These are phyloP conservation scores for Brachionus sp. DNA, from an alignment of 1,140 invertebrate species.

Conservation along the genomic window DNA sequence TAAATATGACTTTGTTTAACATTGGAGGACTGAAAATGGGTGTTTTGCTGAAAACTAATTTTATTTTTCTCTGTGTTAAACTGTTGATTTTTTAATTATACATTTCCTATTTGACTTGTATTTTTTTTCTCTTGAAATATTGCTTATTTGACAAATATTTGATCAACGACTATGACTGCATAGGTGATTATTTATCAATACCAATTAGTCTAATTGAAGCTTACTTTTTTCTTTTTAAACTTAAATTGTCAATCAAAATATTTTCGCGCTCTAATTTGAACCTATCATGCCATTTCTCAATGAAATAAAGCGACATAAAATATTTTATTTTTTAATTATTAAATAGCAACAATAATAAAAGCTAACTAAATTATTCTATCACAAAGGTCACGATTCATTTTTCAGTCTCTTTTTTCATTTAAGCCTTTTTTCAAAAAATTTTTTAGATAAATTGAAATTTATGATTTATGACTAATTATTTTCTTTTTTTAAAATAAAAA, in stretches of 20 bases:
- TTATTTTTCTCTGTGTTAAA: background rate
- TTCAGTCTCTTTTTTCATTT: no score
- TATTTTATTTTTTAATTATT: background rate
- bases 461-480: no score
- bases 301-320: background rate
- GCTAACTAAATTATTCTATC: no score
- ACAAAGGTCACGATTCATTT: no score
- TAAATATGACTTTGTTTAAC: background rate
- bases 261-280: background rate
- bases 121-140: background rate
- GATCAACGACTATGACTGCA: background rate
- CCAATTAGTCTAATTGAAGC: background rate
- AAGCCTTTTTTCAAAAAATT: no score
- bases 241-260: background rate
- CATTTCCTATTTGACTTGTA: background rate
- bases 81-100: background rate
- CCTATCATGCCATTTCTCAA: background rate
- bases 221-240: background rate
- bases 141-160: background rate
- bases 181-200: conserved; percentile 4
- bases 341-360: background rate
- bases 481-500: background rate
- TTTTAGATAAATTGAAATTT: no score
- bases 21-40: background rate
- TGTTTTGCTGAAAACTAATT: background rate